A percentile compares a stretch with the other conserved stretches of the same genome.
These are phyloP conservation scores for Xestoiulus laeticollis DNA, from an alignment of 2,888 invertebrate species.

Conservation along the genomic window DNA sequence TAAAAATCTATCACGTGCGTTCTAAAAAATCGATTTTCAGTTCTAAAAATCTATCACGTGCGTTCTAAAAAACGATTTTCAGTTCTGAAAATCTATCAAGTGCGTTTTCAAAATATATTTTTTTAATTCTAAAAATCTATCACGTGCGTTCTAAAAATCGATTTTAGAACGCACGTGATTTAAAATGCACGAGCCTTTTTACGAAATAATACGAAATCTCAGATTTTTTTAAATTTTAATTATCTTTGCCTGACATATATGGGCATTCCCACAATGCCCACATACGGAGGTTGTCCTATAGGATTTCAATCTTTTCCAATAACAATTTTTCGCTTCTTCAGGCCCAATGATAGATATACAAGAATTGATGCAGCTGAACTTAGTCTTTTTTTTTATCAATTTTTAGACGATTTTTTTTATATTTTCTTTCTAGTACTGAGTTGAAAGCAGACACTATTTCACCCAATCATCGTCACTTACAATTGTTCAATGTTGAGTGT, in stretches of 20 bases:
- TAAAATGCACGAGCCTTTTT: neutral
- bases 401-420: neutral
- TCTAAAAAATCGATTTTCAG: no score
- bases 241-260: neutral
- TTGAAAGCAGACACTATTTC: neutral
- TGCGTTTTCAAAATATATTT: no score
- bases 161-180: no score
- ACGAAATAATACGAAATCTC: no score
- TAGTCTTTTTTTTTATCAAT: neutral
- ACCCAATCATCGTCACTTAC: neutral
- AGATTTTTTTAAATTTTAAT: neutral
- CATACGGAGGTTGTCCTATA: neutral
- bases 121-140: no score
- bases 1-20: no score
- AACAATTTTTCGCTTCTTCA: neutral
- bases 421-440: neutral
- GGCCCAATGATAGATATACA: neutral
- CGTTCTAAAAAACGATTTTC: no score
- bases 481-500: neutral
- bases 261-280: neutral
- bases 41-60: no score
- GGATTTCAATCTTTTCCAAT: neutral
- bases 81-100: no score
- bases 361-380: neutral
- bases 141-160: no score